A percentile compares a stretch with the other conserved stretches of the same genome.
Conservation (phyloP, 2,113 vertebrate genomes). For the Rhinichthys klamathensis region DNA sequence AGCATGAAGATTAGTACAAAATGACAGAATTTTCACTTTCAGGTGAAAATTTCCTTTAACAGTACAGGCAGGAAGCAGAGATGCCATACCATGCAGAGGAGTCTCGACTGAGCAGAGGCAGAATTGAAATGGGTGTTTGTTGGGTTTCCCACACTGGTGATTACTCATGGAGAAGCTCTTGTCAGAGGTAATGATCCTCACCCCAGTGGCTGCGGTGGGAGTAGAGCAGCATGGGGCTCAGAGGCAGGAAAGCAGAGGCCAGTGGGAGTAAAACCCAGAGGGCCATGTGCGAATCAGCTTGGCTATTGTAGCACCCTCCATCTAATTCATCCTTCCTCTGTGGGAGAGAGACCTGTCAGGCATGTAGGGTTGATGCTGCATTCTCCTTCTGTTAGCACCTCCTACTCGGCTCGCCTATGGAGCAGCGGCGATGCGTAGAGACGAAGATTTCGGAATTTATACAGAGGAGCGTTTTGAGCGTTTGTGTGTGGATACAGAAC, state of each 20-base stretch:
- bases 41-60: not conserved
- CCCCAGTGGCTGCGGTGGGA: slow-evolving; percentile 57
- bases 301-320: slow-evolving; percentile 34
- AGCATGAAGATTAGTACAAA: not conserved
- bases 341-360: slow-evolving; percentile 42
- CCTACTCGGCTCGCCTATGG: slow-evolving; percentile 29
- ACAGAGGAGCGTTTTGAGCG: slow-evolving; percentile 1
- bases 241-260: slow-evolving; percentile 51
- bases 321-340: slow-evolving; percentile 34
- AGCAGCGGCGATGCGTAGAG: slow-evolving; percentile 12
- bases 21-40: not conserved
- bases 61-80: slow-evolving; percentile 6
- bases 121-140: slow-evolving; percentile 52
- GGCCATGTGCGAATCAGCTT: slow-evolving; percentile 22
- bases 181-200: slow-evolving; percentile 65
- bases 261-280: slow-evolving; percentile 53
- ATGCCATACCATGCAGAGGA: slow-evolving; percentile 14
- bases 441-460: slow-evolving; percentile 36
- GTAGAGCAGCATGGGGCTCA: slow-evolving; percentile 50
- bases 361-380: slow-evolving; percentile 21
- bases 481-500: slow-evolving; percentile 44
- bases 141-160: slow-evolving; percentile 63
- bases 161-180: slow-evolving; percentile 66
- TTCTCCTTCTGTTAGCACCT: slow-evolving; percentile 29
- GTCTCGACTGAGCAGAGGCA: slow-evolving; percentile 41